Base-by-base conservation (phyloP, 2,797 vertebrate species). In the Arrhamphus sclerolepis region DNA sequence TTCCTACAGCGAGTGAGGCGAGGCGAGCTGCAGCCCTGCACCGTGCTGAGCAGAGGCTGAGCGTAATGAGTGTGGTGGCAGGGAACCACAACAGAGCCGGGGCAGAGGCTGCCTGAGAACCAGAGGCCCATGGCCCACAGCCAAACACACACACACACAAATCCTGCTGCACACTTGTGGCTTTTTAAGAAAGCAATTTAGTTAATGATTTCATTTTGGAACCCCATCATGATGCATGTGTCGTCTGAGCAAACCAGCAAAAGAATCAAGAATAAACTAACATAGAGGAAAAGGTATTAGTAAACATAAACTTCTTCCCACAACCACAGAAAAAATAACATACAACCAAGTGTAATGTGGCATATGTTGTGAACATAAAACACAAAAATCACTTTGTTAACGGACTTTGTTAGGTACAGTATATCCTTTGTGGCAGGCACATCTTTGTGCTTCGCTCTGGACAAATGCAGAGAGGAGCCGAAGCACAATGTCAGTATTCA, bases 41-140 rank as follows among this genome's bases (percentile, higher is more conserved):
- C 68, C 77, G 73, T 72, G 80, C 84, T 87, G 82, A 57, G 82
- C 85, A 67, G 86, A 82, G 80, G 81, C 86, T 74, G 71, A 83
- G 85, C 83, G 82, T 91, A 90, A 92, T 90, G 89, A 89, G 82
- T 91, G 91, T 67, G 90, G 92, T 89, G 84, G 87, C 79, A 85
- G 83, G 72, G 81, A 91, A 93, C 92, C 92, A 93, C 92, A 93
- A 92, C 91, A 92, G 90, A 93, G 89, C 82, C 49, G 34, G 77
- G 84, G 82, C 78, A 86, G 76, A 86, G 86, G 75, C 85, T 87
- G 89, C 82, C 84, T 85, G 84, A 86, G 86, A 91, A 91, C 87
- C 89, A 85, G 79, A 90, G 88, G 83, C 81, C 75, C 58, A 16
- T 90, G 89, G 89, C 85, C 79, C 55, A 11, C 68, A 62, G 89